Evolutionary conservation across 2,797 vertebrate species (phyloP).

Genomic region (Falco columbarius): DNA sequence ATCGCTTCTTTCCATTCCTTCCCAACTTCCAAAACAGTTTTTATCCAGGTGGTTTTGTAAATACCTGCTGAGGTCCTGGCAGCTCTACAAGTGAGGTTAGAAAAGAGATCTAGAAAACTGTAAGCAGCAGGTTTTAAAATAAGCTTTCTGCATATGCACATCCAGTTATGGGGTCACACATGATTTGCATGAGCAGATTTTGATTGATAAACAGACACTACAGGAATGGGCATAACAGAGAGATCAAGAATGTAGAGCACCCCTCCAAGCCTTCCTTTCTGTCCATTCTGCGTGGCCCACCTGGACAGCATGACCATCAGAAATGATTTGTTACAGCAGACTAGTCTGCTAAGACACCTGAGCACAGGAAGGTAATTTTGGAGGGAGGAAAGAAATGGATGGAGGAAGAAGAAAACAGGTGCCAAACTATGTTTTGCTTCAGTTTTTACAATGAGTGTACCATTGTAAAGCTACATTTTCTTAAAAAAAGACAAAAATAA

Average conservation of each 20-base stretch:
- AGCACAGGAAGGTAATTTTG: neutral
- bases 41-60: neutral
- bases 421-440: neutral
- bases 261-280: neutral
- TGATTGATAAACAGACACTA: neutral
- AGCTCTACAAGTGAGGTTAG: neutral
- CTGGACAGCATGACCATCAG: neutral
- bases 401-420: neutral
- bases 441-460: slow-evolving; percentile 26
- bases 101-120: neutral
- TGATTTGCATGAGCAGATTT: neutral
- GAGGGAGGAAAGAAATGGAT: slow-evolving; percentile 35
- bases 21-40: slow-evolving; percentile 47
- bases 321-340: neutral
- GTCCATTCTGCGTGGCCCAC: neutral
- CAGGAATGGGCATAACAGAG: neutral
- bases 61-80: neutral
- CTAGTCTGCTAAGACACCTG: neutral
- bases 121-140: neutral
- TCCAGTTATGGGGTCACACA: neutral
- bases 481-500: slow-evolving; percentile 19
- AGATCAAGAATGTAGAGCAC: neutral
- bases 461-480: slow-evolving; percentile 36
- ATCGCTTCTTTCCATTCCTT: slow-evolving; percentile 24
- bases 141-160: neutral